A percentile compares a stretch with the other conserved stretches of the same genome.
These are phyloP conservation scores for Criorhina ranunculi DNA, from an alignment of 2,888 invertebrate species.

Conservation along the genomic window DNA sequence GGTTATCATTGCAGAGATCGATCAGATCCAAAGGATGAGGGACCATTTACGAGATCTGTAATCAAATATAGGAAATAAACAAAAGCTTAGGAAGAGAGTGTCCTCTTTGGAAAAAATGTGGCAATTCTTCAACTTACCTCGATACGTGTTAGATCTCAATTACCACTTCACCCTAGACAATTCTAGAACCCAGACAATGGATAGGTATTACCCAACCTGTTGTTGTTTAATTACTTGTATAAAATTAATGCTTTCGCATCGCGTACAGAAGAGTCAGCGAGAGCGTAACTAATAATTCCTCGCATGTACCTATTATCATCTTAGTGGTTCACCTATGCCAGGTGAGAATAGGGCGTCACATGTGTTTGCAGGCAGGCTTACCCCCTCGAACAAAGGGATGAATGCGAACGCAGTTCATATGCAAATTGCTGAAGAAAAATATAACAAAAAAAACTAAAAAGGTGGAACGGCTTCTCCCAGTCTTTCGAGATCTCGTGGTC, in stretches of 20 bases:
- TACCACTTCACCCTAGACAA: constrained; percentile 35
- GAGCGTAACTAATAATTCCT: constrained; percentile 76
- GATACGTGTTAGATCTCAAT: constrained; percentile 37
- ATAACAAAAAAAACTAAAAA: constrained; percentile 9
- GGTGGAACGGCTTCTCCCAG: constrained; percentile 21
- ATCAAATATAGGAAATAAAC: too few species aligned
- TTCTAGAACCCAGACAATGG: constrained; percentile 16
- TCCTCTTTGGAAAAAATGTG: too few species aligned
- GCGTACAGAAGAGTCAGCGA: constrained; percentile 48
- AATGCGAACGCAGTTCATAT: constrained; percentile 68
- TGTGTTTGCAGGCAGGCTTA: constrained; percentile 40
- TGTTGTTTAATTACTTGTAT: constrained; percentile 60
- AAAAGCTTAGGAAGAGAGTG: too few species aligned
- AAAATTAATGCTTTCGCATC: constrained; percentile 70
- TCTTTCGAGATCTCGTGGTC: constrained; percentile 47
- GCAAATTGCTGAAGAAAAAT: constrained; percentile 49
- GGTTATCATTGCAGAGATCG: constrained; percentile 7
- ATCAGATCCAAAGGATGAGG: neutral
- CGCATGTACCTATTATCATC: constrained; percentile 72
- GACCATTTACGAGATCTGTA: neutral
- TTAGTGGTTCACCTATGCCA: constrained; percentile 17
- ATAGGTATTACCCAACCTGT: constrained; percentile 28
- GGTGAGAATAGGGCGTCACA: constrained; percentile 70
- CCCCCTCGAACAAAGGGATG: constrained; percentile 50
- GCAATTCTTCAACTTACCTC: neutral